phyloP scores from a whole-genome alignment of 2,113 vertebrate genomes.

The Oxyruncus cristatus region DNA sequence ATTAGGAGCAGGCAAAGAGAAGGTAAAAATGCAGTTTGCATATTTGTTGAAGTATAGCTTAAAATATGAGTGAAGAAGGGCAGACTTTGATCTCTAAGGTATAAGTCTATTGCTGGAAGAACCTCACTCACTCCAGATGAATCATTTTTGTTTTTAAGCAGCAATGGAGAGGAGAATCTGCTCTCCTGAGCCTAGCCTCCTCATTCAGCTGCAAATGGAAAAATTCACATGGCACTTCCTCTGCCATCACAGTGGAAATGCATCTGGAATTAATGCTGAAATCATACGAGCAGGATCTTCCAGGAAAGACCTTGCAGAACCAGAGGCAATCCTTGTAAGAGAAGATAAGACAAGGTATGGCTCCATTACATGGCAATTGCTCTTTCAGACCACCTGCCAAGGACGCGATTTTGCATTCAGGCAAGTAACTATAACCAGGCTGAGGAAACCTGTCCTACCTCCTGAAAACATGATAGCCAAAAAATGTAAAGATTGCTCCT shows the following conservation, averaged over 20 bases:
- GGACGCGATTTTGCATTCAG: not conserved
- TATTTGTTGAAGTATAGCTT: not conserved
- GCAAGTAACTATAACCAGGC: not conserved
- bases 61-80: not conserved
- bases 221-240: not conserved
- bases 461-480: not conserved
- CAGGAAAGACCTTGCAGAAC: not conserved
- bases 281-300: not conserved
- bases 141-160: not conserved
- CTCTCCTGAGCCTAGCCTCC: not conserved
- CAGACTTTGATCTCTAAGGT: slow-evolving; percentile 32
- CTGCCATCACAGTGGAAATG: not conserved
- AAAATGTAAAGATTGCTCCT: not conserved
- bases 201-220: not conserved
- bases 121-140: not conserved
- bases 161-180: not conserved
- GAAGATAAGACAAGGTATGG: slow-evolving; percentile 8
- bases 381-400: slow-evolving; percentile 7
- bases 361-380: not conserved
- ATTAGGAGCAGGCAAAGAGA: not conserved
- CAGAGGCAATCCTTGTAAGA: not conserved
- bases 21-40: not conserved
- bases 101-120: not conserved
- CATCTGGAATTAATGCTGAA: not conserved
- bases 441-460: not conserved